A percentile compares a stretch with the other conserved stretches of the same genome.
These are phyloP conservation scores for Pandemis corylana DNA, from an alignment of 2,888 invertebrate genomes.

Conservation along the genomic window DNA sequence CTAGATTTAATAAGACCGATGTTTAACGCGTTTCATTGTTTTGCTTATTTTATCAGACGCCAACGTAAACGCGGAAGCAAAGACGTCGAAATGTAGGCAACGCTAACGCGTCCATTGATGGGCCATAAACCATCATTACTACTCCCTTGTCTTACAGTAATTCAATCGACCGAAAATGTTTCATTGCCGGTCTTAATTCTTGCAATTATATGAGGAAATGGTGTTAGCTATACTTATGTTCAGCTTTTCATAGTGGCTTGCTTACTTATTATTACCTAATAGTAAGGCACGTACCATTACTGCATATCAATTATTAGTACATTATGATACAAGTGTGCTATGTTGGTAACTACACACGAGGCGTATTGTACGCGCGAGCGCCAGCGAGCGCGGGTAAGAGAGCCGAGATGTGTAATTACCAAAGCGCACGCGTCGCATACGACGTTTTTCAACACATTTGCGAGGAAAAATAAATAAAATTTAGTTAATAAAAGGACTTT, in stretches of 20 bases:
- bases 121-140: constrained; percentile 33
- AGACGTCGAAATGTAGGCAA: constrained; percentile 27
- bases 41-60: constrained; percentile 15
- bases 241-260: background rate
- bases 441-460: no score
- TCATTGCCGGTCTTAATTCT: background rate
- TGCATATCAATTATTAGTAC: no score
- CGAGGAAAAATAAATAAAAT: no score
- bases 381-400: no score
- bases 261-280: background rate
- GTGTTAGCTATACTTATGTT: background rate
- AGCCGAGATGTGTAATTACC: no score
- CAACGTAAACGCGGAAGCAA: constrained; percentile 29
- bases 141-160: constrained; percentile 26
- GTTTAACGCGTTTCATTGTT: constrained; percentile 7
- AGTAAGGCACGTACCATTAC: no score
- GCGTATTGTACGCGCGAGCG: no score
- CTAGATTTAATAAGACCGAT: background rate
- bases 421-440: no score
- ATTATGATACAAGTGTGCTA: no score
- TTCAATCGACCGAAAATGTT: constrained; percentile 29
- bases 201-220: background rate
- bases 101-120: constrained; percentile 20
- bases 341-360: no score
- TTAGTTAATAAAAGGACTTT: no score